phyloP scores from a whole-genome alignment of 2,888 invertebrate genomes.

The Acleris literana region DNA sequence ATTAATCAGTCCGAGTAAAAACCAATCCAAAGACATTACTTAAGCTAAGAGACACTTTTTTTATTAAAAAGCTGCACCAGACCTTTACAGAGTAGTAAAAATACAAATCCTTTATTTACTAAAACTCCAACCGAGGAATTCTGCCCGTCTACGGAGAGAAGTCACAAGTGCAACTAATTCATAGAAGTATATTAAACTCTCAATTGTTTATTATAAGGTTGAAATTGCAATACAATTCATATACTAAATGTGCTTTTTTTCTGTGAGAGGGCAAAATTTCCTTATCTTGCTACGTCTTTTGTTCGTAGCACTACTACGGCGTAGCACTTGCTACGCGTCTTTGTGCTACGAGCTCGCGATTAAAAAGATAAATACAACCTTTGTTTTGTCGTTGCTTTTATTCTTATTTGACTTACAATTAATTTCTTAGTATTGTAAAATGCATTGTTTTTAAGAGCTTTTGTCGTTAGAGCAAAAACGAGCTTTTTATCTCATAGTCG shows the following conservation, averaged over 20 bases:
- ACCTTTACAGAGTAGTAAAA: neutral
- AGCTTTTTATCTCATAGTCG: too few relatives aligned
- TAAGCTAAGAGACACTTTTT: neutral
- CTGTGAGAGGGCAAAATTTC: neutral
- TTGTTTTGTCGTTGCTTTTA: neutral
- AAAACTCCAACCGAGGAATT: neutral
- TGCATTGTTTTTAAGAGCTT: neutral
- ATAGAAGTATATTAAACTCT: too few relatives aligned
- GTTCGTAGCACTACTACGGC: slow-evolving; percentile 11
- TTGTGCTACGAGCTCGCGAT: slow-evolving; percentile 6
- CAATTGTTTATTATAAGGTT: too few relatives aligned
- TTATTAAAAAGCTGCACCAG: neutral
- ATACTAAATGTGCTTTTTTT: too few relatives aligned
- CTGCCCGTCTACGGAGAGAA: too few relatives aligned
- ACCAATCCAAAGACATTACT: too few relatives aligned
- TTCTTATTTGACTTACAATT: neutral
- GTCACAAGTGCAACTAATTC: too few relatives aligned
- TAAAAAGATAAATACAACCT: slow-evolving; percentile 12
- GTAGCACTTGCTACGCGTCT: slow-evolving; percentile 7
- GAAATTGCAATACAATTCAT: too few relatives aligned
- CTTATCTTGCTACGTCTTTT: slow-evolving; percentile 7
- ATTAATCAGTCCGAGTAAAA: too few relatives aligned
- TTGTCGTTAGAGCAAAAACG: too few relatives aligned
- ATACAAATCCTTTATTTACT: slow-evolving; percentile 1
- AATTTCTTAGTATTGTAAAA: neutral